phyloP scores from a whole-genome alignment of 2,888 invertebrate genomes.

The Heliconius cydno region DNA sequence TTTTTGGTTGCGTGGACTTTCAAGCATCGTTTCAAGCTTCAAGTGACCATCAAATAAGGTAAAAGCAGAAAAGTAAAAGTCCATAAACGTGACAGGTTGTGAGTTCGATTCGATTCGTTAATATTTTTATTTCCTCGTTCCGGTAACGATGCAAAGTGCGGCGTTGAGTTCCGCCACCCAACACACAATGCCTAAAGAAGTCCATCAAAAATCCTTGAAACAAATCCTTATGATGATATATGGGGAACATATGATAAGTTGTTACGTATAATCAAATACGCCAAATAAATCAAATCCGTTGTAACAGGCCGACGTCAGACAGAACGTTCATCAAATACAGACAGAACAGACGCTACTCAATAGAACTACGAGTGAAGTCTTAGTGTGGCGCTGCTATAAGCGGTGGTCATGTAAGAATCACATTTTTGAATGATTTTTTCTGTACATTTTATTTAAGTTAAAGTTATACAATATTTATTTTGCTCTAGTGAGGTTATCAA shows the following conservation, averaged over 20 bases:
- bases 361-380: background rate
- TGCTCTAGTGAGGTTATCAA: too few relatives aligned
- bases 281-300: constrained; percentile 1
- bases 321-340: constrained; percentile 11
- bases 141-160: too few relatives aligned
- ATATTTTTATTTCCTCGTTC: too few relatives aligned
- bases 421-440: background rate
- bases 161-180: too few relatives aligned
- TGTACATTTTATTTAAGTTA: too few relatives aligned
- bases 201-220: background rate
- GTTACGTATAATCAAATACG: constrained; percentile 1
- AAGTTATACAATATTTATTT: too few relatives aligned
- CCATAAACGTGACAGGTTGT: too few relatives aligned
- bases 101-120: too few relatives aligned
- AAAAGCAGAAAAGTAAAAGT: too few relatives aligned
- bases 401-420: background rate
- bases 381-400: background rate
- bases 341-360: background rate
- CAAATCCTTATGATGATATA: background rate
- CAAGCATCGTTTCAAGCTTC: background rate
- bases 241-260: background rate
- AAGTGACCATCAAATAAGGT: background rate
- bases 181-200: background rate
- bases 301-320: constrained; percentile 10
- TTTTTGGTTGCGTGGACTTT: background rate